Base-by-base conservation (phyloP, 2,888 invertebrate genomes). In the Coelinius sp. region DNA sequence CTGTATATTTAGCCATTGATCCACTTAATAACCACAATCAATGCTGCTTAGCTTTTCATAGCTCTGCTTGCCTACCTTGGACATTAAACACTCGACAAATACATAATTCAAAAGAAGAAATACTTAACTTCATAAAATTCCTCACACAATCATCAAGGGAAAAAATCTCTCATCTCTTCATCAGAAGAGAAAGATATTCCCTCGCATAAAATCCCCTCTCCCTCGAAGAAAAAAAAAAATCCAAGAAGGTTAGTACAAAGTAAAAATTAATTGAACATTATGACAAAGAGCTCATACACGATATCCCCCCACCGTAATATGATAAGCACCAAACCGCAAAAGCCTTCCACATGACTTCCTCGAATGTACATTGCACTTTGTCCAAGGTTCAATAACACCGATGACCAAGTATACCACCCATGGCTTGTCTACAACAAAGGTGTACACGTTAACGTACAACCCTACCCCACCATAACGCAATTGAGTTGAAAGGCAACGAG, bases 381-480 rank as follows among this genome's bases (percentile, higher is more conserved):
- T 74, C 71, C 68, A 68, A 77, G 76, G 79, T 79, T 80, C 78
- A 78, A 79, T 79, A 80, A 76, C 80, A 78, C 70, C 65, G 44
- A 70, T 70, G 53, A 25, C 65, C 56, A 70, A 63, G 63, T 63
- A 35, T 70, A 44, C 59, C 59, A 59, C 59, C 59, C 59, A 59
- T 59, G 59, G 35, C 12, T 52, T 56, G 65, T 31, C 53, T 65
- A 53, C 52, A 64, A 65, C 53, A 70, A 68, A 62, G 41, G 68
- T 56, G 25, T 20, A 24, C 66, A 68, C 38, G 38, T 24, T 38
- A 20, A 38, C 22, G 24, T 35, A 67, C 35, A 53, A 41, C 49
- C 22, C 10, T 44, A 20, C 24, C 7, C 24, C 24, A 41, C 31
- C 14, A 53, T 24, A 53, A 49, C 66, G 52, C 31, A 38, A 67